Conservation (phyloP, 2,797 vertebrate genomes). For the Macropodus opercularis region DNA sequence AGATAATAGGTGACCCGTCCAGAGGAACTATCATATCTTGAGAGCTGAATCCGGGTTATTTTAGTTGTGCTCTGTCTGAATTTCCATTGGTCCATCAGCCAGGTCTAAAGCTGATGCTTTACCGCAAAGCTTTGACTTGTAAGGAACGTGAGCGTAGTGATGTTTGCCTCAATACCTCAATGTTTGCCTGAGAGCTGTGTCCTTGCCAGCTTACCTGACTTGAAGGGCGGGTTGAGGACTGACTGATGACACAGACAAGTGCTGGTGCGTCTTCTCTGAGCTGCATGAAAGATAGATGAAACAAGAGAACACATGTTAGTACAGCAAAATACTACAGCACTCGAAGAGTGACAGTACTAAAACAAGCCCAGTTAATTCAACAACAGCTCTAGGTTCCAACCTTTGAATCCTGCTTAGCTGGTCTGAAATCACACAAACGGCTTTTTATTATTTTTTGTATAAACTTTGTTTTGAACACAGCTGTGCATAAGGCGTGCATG, state of each 20-base stretch:
- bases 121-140: too few species aligned
- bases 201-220: constrained; percentile 30
- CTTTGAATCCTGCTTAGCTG: constrained; percentile 4
- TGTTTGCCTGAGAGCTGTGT: too few species aligned
- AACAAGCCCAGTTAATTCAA: constrained; percentile 6
- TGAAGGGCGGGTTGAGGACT: constrained; percentile 37
- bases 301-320: constrained; percentile 1
- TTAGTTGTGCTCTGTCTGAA: neutral
- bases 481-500: neutral
- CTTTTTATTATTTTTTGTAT: constrained; percentile 3
- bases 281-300: constrained; percentile 19
- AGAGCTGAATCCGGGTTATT: neutral
- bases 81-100: too few species aligned
- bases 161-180: too few species aligned
- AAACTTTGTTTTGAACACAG: constrained; percentile 5
- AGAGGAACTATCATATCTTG: too few species aligned
- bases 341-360: neutral
- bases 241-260: constrained; percentile 22
- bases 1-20: neutral
- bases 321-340: neutral
- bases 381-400: neutral
- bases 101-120: too few species aligned
- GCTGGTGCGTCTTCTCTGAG: constrained; percentile 49
- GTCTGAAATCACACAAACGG: constrained; percentile 19
- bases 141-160: too few species aligned